Evolutionary conservation across 1,140 invertebrate genomes (phyloP), one percentile per base, ranked within the genome.

Genomic region (Ruditapes philippinarum): DNA sequence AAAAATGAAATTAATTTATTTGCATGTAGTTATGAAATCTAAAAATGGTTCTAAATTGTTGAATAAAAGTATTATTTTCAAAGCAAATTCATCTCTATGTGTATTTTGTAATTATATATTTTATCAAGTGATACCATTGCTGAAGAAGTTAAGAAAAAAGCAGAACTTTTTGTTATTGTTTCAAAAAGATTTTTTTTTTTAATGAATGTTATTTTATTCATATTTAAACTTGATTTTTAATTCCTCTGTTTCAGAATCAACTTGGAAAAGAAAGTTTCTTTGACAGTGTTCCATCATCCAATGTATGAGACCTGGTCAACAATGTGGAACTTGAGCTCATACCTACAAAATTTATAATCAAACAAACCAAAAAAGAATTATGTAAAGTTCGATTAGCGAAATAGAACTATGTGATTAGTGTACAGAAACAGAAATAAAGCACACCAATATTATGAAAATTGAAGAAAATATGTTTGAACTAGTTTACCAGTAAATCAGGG

Each of bases 281-380:
- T 65, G 80, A 89, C 79, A 89, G 87, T 89, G 87, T 88, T n/a
- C 85, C 85, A 25, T 78, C 85, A 3, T 89, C 87, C 1, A 89
- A 89, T 62, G 87, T 89, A 14, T 89, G 78, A 89, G 65, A 28
- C 28, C 57, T 62, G 3, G 57, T 62, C 5, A n/a, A 28, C 19
- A 28, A 62, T 25, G 25, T 57, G 51, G 51, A 57, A 57, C 51
- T 57, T 22, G 19, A 19, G n/a, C n/a, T n/a, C 45, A 57, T 57
- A 62, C 57, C n/a, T 25, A 70, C 31, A 70, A 17, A 17, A 70
- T 25, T n/a, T 57, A n/a, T n/a, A 38, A 38, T 36, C 65, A 70
- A 70, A 70, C 65, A 36, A 9, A 70, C 33, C 65, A 19, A 28
- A 25, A 62, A 62, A n/a, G n/a, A n/a, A n/a, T n/a, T n/a, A 0